These are phyloP conservation scores for Pollenia griseotomentosa DNA, from an alignment of 2,888 invertebrate species.

Conservation along the genomic window DNA sequence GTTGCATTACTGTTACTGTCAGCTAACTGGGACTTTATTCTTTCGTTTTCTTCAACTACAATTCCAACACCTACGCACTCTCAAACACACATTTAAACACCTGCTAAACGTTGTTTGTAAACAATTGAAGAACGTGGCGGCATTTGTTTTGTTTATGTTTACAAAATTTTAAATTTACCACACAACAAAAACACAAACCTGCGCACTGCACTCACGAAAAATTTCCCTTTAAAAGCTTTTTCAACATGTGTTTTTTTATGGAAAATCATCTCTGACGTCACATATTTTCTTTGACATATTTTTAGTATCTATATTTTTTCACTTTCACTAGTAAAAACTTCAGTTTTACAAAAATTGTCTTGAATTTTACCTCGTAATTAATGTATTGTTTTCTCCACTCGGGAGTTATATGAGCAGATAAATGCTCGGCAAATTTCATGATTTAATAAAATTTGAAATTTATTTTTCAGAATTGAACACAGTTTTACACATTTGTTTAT, in stretches of 20 bases:
- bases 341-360: constrained; percentile 26
- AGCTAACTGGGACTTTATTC: background rate
- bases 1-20: too few relatives aligned
- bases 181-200: constrained; percentile 42
- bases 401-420: constrained; percentile 94
- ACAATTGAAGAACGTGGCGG: constrained; percentile 57
- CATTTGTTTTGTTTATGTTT: constrained; percentile 46
- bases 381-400: constrained; percentile 96
- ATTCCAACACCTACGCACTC: background rate
- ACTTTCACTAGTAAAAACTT: constrained; percentile 74
- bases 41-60: background rate
- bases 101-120: constrained; percentile 63
- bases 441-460: constrained; percentile 68
- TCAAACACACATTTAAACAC: background rate
- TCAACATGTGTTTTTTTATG: constrained; percentile 51
- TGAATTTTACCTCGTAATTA: constrained; percentile 87
- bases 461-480: constrained; percentile 24
- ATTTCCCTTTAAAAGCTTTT: constrained; percentile 59
- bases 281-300: constrained; percentile 35
- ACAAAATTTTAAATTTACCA: constrained; percentile 22
- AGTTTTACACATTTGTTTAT: constrained; percentile 60
- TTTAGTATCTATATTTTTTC: constrained; percentile 67
- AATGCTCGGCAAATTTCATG: constrained; percentile 96
- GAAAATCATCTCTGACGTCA: constrained; percentile 63
- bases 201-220: constrained; percentile 49